Conservation (phyloP, 2,113 vertebrate genomes). For the Strigops habroptila region DNA sequence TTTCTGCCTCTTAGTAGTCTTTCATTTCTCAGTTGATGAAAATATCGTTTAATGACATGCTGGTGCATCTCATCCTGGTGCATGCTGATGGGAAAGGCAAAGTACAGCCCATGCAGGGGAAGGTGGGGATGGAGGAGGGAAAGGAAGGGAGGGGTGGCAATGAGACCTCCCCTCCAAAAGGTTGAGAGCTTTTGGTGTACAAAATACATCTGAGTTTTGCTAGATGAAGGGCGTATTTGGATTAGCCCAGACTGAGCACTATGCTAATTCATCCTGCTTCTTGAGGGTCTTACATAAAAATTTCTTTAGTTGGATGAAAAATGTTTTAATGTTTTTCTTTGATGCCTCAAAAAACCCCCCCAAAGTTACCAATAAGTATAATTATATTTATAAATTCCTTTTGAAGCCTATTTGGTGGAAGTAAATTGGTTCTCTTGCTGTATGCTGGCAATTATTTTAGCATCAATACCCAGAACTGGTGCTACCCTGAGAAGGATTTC, state of each 20-base stretch:
- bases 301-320: background rate
- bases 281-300: background rate
- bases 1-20: background rate
- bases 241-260: background rate
- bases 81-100: fast-evolving
- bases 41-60: background rate
- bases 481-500: background rate
- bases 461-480: background rate
- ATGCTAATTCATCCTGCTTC: background rate
- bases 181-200: background rate
- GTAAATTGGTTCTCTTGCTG: background rate
- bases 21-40: background rate
- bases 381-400: background rate
- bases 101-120: background rate
- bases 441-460: background rate
- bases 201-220: background rate
- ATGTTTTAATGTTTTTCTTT: background rate
- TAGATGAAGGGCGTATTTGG: background rate
- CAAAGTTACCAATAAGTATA: background rate
- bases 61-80: background rate
- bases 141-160: background rate
- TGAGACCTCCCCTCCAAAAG: background rate
- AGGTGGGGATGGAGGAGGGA: background rate
- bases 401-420: background rate
- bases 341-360: background rate